phyloP scores from a whole-genome alignment of 2,113 vertebrate species.

The Atractosteus spatula region DNA sequence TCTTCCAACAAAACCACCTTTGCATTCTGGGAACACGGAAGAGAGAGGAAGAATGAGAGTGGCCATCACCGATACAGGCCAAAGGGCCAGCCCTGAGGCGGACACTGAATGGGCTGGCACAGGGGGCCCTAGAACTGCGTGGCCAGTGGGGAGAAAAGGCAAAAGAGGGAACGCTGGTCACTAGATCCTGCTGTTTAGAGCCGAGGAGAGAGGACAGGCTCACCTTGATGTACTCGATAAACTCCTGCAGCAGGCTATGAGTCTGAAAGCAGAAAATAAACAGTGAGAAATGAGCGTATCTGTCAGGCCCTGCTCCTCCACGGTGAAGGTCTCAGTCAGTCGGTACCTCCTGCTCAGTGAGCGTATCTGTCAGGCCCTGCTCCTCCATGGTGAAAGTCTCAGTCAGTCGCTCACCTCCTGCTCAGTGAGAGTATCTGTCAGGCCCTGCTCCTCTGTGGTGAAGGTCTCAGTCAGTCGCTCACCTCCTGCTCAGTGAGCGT shows the following conservation, averaged over 20 bases:
- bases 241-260: slow-evolving; percentile 83
- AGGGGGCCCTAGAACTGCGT: not conserved
- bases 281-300: not conserved
- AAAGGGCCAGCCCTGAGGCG: too few relatives aligned
- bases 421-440: too few relatives aligned
- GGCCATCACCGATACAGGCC: not conserved
- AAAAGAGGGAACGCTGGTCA: not conserved
- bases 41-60: not conserved
- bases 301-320: not conserved
- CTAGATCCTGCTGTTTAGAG: not conserved
- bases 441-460: too few relatives aligned
- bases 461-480: too few relatives aligned
- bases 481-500: too few relatives aligned
- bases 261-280: slow-evolving; percentile 61
- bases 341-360: too few relatives aligned
- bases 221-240: slow-evolving; percentile 88
- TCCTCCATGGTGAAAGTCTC: slow-evolving; percentile 87
- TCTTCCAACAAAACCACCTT: slow-evolving; percentile 95
- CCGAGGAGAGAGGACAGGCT: slow-evolving; percentile 12
- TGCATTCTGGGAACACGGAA: slow-evolving; percentile 61
- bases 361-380: slow-evolving; percentile 80
- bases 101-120: too few relatives aligned
- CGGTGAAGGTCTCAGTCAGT: not conserved
- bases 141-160: not conserved
- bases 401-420: too few relatives aligned